phyloP scores from a whole-genome alignment of 2,888 invertebrate species.

The Biston betularia region DNA sequence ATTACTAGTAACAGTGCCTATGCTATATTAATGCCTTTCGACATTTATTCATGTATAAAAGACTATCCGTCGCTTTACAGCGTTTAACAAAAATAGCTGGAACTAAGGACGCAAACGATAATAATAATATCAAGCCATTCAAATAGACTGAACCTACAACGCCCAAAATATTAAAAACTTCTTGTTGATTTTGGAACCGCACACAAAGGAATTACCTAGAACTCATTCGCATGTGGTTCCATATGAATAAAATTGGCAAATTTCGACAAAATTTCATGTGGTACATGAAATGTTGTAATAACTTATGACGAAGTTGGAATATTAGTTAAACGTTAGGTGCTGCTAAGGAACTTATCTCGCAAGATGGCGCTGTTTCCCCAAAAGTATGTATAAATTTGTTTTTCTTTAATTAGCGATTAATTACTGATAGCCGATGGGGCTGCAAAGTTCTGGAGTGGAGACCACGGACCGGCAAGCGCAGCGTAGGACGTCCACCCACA shows the following conservation, averaged over 20 bases:
- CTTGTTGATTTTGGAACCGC: slow-evolving; percentile 4
- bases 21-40: no score
- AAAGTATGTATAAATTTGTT: no score
- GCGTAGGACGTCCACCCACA: no score
- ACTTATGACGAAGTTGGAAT: not conserved
- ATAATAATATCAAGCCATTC: not conserved
- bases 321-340: no score
- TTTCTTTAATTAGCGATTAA: no score
- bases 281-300: not conserved
- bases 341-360: no score
- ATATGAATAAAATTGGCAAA: slow-evolving; percentile 6
- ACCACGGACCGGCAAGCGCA: no score
- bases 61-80: not conserved
- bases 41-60: no score
- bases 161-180: slow-evolving; percentile 14
- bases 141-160: not conserved
- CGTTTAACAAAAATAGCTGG: not conserved
- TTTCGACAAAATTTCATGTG: not conserved
- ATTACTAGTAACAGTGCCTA: not conserved
- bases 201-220: slow-evolving; percentile 8
- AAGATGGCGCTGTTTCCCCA: no score
- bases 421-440: no score
- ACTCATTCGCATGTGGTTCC: slow-evolving; percentile 11
- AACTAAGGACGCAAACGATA: not conserved
- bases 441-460: no score